Base-by-base conservation (phyloP, 2,113 vertebrate genomes). In the Leuciscus idus region DNA sequence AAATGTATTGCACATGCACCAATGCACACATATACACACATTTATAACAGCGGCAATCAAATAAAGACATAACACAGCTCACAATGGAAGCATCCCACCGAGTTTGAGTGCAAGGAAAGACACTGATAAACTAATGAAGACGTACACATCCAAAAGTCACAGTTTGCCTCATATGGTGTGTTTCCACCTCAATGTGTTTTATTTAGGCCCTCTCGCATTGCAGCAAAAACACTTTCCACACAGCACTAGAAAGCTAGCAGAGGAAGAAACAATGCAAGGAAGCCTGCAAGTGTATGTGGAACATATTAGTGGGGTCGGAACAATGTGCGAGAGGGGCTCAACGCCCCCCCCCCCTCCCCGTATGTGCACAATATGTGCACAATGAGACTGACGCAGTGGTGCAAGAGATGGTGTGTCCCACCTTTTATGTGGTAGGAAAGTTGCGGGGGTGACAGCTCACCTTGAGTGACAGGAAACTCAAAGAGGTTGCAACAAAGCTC, bases 381-480 rank as follows among this genome's bases (percentile, higher is more conserved):
- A n/a, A n/a, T n/a, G 7, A 46, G 11, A 28, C 5, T 70, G 33
- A 30, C 28, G 50, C 6, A 33, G 46, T 88, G 70, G 21, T 72
- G 33, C 6, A 11, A 4, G 6, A 57, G 33, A 52, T 46, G 78
- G 43, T 70, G 78, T 9, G 68, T 79, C 76, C 59, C 13, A n/a
- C 55, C 76, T 66, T 82, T 89, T 50, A 81, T 87, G 85, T 87
- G 85, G 88, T 89, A 84, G 88, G 85, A 87, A 89, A 81, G 57
- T 46, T 84, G 48, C 0, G 59, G 82, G 33, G 46, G 79, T 33
- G 76, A 61, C 62, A 2, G 59, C 66, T 81, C 64, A 48, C 84
- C 59, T 86, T 80, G 78, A 55, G n/a, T 23, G 28, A 66, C 76
- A 86, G 85, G 85, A 89, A 87, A 84, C 19, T 48, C 36, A 68